Evolutionary conservation across 1,140 invertebrate genomes (phyloP), one percentile per base, ranked within the genome.

Genomic region (Drosophila azteca): DNA sequence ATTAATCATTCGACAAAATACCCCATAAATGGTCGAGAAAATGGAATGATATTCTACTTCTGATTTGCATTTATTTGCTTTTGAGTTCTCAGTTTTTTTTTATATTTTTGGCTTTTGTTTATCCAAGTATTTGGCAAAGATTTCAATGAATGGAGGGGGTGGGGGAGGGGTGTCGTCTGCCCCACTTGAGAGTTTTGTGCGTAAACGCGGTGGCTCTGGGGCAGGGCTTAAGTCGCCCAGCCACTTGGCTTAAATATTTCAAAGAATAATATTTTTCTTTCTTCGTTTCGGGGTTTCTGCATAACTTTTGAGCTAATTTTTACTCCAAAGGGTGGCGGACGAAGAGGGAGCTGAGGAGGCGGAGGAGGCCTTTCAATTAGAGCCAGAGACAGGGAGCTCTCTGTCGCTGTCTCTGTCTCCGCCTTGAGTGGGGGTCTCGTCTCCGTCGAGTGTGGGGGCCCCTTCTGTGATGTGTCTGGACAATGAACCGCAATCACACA

Each of bases 261-360:
- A 61, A 74, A 75, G 71, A 75, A 75, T 75, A 75, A 75, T 75
- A 75, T 75, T 75, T 51, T 75, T 75, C 71, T 75, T 75, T 75
- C 70, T 26, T 67, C 60, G 35, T 39, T 39, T 49, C n/a, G 71
- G 20, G 26, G 39, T 35, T 66, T 64, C 59, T 73, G 71, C 71
- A 75, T 66, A 75, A 59, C 49, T 75, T 52, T 46, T 75, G 70
- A 66, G 71, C 71, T 75, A 75, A 75, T 75, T 75, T 75, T 59
- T 66, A 39, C 57, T 74, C 51, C 17, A 20, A 20, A 20, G 17
- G 17, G 17, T 20, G 1, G 17, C 17, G 17, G 17, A 20, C n/a
- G 17, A 1, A 20, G 17, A 20, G 70, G 48, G 39, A 51, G n/a
- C n/a, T 41, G n/a, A 48, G 48, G 17, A 44, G 52, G 48, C 54